These are phyloP conservation scores for Onychomys leucogaster DNA, from an alignment of 2,797 vertebrate species.

Conservation along the genomic window DNA sequence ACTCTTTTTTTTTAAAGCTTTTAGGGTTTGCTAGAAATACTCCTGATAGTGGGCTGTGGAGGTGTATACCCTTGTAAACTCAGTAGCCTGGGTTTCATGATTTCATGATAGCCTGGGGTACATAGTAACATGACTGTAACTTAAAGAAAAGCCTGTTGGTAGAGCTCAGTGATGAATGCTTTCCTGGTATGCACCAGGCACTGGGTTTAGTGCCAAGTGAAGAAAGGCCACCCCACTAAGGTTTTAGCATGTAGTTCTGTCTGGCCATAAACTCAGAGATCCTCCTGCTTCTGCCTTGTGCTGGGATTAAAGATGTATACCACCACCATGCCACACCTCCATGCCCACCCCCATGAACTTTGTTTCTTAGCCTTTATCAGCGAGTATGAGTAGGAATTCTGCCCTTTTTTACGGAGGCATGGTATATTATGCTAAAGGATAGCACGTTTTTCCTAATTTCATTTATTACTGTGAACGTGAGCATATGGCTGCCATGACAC, in stretches of 20 bases:
- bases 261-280: not conserved
- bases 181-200: not conserved
- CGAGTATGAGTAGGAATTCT: not conserved
- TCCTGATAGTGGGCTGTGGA: not conserved
- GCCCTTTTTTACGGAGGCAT: not conserved
- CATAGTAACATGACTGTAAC: not conserved
- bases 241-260: not conserved
- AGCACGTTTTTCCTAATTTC: not conserved
- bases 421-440: not conserved
- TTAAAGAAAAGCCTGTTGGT: not conserved
- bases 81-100: not conserved
- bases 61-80: not conserved
- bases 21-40: not conserved
- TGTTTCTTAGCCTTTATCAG: not conserved
- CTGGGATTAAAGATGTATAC: not conserved
- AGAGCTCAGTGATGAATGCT: not conserved
- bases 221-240: not conserved
- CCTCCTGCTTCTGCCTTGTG: not conserved
- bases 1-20: not conserved
- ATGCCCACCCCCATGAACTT: not conserved
- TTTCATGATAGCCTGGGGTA: not conserved
- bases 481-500: not conserved
- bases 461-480: not conserved
- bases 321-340: not conserved
- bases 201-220: not conserved